Percentiles rank a stretch among this genome's conserved stretches.
These are phyloP conservation scores for Ephialtes manifestator DNA, from an alignment of 2,888 invertebrate genomes.

Conservation along the genomic window DNA sequence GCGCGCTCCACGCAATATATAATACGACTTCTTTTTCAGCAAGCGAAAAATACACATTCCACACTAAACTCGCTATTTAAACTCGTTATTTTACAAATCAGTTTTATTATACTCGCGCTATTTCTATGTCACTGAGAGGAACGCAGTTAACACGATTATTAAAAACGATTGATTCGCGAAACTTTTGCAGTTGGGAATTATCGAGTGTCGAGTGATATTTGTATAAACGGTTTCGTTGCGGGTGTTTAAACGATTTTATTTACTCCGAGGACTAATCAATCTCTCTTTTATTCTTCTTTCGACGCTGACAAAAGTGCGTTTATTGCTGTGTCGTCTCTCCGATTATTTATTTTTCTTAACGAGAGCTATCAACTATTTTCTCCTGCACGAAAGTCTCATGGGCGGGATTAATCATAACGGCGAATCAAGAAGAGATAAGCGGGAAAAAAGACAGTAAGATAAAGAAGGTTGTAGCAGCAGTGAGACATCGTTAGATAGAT, in stretches of 20 bases:
- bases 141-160: neutral
- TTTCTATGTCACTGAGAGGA: neutral
- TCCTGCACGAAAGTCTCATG: neutral
- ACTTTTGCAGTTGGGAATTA: neutral
- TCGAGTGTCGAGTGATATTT: neutral
- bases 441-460: neutral
- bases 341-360: neutral
- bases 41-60: neutral
- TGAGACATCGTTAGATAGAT: neutral
- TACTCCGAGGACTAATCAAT: neutral
- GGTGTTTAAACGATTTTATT: neutral
- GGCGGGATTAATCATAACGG: neutral
- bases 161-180: neutral
- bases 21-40: neutral
- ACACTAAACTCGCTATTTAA: neutral
- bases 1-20: slow-evolving; percentile 13
- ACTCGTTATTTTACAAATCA: no score
- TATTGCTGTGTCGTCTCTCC: neutral
- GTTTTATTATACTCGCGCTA: neutral
- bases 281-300: no score
- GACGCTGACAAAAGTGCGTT: neutral
- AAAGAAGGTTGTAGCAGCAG: neutral
- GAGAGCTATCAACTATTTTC: neutral
- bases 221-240: neutral
- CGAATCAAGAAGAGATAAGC: neutral